Evolutionary conservation across 2,888 invertebrate genomes (phyloP).

Genomic region (Meteorus cinctellus): DNA sequence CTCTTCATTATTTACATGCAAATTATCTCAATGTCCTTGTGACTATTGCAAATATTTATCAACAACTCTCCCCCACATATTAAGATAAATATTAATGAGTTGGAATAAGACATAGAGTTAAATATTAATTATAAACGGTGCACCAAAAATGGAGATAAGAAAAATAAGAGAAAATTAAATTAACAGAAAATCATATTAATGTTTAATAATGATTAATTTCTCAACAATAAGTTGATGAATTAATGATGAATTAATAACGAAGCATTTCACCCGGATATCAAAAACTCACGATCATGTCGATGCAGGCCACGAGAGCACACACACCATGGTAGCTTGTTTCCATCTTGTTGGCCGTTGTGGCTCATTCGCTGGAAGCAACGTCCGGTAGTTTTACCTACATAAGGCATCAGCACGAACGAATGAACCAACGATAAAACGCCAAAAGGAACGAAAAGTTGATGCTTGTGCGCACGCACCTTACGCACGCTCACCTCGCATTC

Average conservation of each 20-base stretch:
- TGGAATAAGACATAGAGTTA: not conserved
- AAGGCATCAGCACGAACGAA: slow-evolving; percentile 44
- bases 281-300: slow-evolving; percentile 48
- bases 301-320: slow-evolving; percentile 63
- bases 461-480: slow-evolving; percentile 61
- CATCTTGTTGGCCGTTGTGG: slow-evolving; percentile 51
- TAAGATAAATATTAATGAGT: not conserved
- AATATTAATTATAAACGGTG: not conserved
- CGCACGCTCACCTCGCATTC: slow-evolving; percentile 58
- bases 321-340: slow-evolving; percentile 51
- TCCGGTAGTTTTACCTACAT: slow-evolving; percentile 52
- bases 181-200: too few relatives aligned
- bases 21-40: not conserved
- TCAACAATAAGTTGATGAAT: slow-evolving; percentile 11
- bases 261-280: slow-evolving; percentile 33
- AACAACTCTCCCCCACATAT: not conserved
- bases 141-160: not conserved
- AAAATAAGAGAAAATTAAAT: not conserved
- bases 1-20: not conserved
- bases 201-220: not conserved
- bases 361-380: slow-evolving; percentile 28
- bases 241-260: slow-evolving; percentile 19
- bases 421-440: slow-evolving; percentile 45
- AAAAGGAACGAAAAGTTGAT: slow-evolving; percentile 50
- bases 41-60: not conserved